phyloP scores from a whole-genome alignment of 2,797 vertebrate genomes.

The Enteromius treurensis region DNA sequence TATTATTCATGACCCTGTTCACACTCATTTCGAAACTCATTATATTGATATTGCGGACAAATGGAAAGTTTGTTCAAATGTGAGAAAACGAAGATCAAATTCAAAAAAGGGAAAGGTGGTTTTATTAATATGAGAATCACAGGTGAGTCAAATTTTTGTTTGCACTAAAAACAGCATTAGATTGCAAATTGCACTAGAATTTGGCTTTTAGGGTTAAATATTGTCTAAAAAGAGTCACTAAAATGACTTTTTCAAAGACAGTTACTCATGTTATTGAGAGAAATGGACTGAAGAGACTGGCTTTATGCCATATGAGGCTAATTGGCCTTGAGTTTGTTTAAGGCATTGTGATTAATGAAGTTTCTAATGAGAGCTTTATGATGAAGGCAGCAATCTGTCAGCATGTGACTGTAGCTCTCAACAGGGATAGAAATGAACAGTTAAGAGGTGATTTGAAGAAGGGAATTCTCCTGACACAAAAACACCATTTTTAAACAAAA shows the following conservation, averaged over 20 bases:
- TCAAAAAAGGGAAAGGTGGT: background rate
- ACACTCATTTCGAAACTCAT: slow-evolving; percentile 34
- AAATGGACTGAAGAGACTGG: slow-evolving; percentile 55
- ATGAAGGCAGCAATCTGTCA: slow-evolving; percentile 62
- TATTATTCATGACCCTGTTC: slow-evolving; percentile 22
- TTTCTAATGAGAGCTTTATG: slow-evolving; percentile 66
- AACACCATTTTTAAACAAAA: slow-evolving; percentile 20
- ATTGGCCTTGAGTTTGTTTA: slow-evolving; percentile 68
- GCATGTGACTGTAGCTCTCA: slow-evolving; percentile 44
- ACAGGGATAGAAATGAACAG: slow-evolving; percentile 47
- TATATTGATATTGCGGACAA: slow-evolving; percentile 14
- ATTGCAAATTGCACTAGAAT: slow-evolving; percentile 1
- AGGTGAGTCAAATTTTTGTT: background rate
- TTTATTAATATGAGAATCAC: background rate
- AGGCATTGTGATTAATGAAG: slow-evolving; percentile 68
- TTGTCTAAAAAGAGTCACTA: slow-evolving; percentile 6
- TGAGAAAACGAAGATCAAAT: background rate
- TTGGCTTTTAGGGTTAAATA: slow-evolving; percentile 26
- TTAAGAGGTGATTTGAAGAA: slow-evolving; percentile 33
- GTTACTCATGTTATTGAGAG: slow-evolving; percentile 57
- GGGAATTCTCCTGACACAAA: slow-evolving; percentile 22
- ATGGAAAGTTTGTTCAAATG: slow-evolving; percentile 15
- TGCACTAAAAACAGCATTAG: background rate
- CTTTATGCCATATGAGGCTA: slow-evolving; percentile 57
- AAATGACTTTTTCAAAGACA: slow-evolving; percentile 49